phyloP scores from a whole-genome alignment of 2,797 vertebrate species.

The Kryptopterus vitreolus region DNA sequence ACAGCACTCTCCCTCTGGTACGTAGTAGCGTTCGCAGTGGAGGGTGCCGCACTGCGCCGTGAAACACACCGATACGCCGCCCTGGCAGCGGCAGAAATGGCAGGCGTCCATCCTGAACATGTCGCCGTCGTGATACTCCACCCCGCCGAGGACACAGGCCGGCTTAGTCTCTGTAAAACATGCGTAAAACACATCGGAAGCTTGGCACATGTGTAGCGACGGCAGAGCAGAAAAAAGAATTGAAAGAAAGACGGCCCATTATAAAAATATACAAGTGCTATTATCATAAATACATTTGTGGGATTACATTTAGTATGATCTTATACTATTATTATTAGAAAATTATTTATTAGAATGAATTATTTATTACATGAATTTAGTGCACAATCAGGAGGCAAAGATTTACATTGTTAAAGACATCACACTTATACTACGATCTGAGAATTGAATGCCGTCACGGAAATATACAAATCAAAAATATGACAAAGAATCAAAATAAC shows the following conservation, averaged over 20 bases:
- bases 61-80: conserved; percentile 87
- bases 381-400: no score
- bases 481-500: no score
- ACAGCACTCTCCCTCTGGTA: conserved; percentile 87
- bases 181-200: background rate
- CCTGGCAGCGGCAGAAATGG: conserved; percentile 86
- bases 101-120: conserved; percentile 88
- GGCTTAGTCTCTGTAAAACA: conserved; percentile 80
- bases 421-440: no score
- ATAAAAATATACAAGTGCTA: background rate
- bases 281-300: background rate
- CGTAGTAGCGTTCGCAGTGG: conserved; percentile 83
- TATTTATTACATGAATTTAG: no score
- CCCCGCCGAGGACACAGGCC: conserved; percentile 79
- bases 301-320: background rate
- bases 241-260: no score
- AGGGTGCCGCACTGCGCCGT: conserved; percentile 84
- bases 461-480: no score
- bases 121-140: conserved; percentile 84
- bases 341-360: no score
- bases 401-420: no score
- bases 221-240: background rate
- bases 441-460: no score
- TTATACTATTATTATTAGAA: no score
- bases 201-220: background rate